Conservation (phyloP, 2,888 invertebrate genomes). For the Salpingus planirostris region DNA sequence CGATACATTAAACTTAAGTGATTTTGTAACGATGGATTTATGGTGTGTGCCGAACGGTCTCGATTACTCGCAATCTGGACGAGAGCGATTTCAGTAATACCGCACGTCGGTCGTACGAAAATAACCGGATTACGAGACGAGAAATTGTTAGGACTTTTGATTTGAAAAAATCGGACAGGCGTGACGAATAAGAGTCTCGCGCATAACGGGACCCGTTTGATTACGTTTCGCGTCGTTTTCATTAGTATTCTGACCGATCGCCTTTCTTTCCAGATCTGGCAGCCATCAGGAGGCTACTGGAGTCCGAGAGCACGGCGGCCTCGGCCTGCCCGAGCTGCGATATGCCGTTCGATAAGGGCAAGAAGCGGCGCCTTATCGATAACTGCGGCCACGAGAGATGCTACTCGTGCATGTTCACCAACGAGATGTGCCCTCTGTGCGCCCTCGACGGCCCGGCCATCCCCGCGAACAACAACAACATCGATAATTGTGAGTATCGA, state of each 20-base stretch:
- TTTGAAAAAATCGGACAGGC: too few relatives aligned
- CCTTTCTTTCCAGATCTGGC: constrained; percentile 62
- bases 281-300: constrained; percentile 70
- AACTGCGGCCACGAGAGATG: constrained; percentile 93
- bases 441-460: constrained; percentile 17
- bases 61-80: too few relatives aligned
- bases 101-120: too few relatives aligned
- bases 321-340: constrained; percentile 71
- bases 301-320: constrained; percentile 57
- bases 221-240: constrained; percentile 4
- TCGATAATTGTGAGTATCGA: too few relatives aligned
- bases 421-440: constrained; percentile 85
- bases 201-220: not conserved
- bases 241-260: constrained; percentile 12
- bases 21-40: too few relatives aligned
- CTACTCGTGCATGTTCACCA: constrained; percentile 89
- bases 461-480: too few relatives aligned
- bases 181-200: too few relatives aligned
- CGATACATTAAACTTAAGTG: too few relatives aligned
- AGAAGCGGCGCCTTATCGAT: constrained; percentile 90
- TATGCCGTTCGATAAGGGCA: constrained; percentile 94
- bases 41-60: too few relatives aligned
- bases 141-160: too few relatives aligned
- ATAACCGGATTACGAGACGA: too few relatives aligned
- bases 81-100: too few relatives aligned